phyloP scores from a whole-genome alignment of 2,113 vertebrate genomes.

The Catagonus wagneri region DNA sequence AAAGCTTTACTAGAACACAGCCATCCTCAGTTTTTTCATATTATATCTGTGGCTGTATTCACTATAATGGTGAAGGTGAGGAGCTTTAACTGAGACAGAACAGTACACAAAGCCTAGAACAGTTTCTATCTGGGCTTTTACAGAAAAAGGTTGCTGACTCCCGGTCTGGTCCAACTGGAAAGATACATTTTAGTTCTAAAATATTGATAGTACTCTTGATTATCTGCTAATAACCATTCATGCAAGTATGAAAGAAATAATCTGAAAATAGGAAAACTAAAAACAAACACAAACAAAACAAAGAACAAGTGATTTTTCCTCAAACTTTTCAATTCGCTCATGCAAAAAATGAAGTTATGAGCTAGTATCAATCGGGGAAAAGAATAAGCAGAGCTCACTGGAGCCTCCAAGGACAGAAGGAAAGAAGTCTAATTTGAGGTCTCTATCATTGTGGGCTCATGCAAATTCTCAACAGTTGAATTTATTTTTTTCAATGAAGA shows the following conservation, averaged over 20 bases:
- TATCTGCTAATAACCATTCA: neutral
- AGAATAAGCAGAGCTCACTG: neutral
- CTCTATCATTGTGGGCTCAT: neutral
- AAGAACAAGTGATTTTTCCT: neutral
- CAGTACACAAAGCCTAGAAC: neutral
- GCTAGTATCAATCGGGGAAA: neutral
- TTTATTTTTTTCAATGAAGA: neutral
- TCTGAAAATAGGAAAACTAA: neutral
- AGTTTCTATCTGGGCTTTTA: neutral
- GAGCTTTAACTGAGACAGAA: neutral
- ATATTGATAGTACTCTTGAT: neutral
- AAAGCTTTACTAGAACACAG: neutral
- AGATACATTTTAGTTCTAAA: neutral
- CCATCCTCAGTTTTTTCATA: neutral
- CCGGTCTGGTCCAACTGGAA: neutral
- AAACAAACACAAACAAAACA: neutral
- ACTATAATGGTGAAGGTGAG: neutral
- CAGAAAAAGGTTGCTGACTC: conserved; percentile 1
- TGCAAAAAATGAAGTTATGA: neutral
- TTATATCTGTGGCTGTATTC: neutral
- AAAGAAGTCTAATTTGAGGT: neutral
- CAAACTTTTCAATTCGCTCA: conserved; percentile 19
- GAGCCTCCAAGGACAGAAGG: neutral
- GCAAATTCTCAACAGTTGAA: neutral
- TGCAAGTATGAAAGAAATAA: neutral